Percentiles rank a stretch among this genome's conserved stretches.
phyloP scores from a whole-genome alignment of 2,888 invertebrate species.

The Proisotoma minuta region DNA sequence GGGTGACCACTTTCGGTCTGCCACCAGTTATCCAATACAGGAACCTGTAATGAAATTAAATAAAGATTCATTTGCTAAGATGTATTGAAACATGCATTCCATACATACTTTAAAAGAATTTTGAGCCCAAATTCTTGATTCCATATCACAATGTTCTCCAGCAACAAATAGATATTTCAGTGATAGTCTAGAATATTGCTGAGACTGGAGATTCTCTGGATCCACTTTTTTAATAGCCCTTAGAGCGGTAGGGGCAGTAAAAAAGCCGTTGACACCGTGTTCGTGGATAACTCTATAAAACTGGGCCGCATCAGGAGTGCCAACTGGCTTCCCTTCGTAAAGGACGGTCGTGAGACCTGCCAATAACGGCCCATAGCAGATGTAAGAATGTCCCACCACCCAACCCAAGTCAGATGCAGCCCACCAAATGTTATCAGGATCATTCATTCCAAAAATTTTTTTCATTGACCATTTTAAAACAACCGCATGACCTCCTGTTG shows the following conservation, averaged over 20 bases:
- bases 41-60: slow-evolving; percentile 52
- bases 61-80: not conserved
- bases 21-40: slow-evolving; percentile 92
- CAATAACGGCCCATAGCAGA: slow-evolving; percentile 83
- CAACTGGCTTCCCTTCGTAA: slow-evolving; percentile 90
- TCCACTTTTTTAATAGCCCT: slow-evolving; percentile 78
- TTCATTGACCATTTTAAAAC: slow-evolving; percentile 79
- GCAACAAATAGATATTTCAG: slow-evolving; percentile 65
- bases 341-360: slow-evolving; percentile 75
- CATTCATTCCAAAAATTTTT: slow-evolving; percentile 69
- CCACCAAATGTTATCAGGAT: slow-evolving; percentile 79
- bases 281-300: slow-evolving; percentile 88
- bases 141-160: slow-evolving; percentile 89
- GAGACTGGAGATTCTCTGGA: slow-evolving; percentile 64
- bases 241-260: slow-evolving; percentile 87
- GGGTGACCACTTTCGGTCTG: slow-evolving; percentile 92
- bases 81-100: not conserved
- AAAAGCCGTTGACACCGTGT: slow-evolving; percentile 76
- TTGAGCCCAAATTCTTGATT: slow-evolving; percentile 75
- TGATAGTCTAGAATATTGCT: slow-evolving; percentile 66
- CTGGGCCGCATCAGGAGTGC: slow-evolving; percentile 86
- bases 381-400: slow-evolving; percentile 94
- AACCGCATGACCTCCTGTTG: slow-evolving; percentile 82
- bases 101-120: slow-evolving; percentile 59
- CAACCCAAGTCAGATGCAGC: slow-evolving; percentile 83